Conservation (phyloP, 2,797 vertebrate species). For the Dipus sagitta region DNA sequence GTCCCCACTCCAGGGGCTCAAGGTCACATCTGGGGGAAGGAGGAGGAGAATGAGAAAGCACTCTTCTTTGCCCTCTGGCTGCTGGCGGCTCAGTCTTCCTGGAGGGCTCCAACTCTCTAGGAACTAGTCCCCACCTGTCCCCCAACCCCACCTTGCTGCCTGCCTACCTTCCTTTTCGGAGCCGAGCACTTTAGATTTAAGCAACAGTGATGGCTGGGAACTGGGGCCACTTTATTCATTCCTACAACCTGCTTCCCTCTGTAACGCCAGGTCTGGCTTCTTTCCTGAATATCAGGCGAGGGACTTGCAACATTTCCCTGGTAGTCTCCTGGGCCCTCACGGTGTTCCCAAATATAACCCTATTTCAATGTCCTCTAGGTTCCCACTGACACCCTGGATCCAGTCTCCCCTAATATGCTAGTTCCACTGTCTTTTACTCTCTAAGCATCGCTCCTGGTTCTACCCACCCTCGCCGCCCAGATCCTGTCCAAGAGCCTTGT, state of each 20-base stretch:
- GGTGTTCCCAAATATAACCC: not conserved
- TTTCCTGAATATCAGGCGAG: not conserved
- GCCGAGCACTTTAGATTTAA: not conserved
- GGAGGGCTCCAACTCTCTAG: not conserved
- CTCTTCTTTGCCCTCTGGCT: not conserved
- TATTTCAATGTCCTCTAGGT: not conserved
- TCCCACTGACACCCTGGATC: too few relatives aligned
- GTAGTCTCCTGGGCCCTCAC: not conserved
- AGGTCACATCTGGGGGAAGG: constrained; percentile 88
- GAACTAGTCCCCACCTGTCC: not conserved
- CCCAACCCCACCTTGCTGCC: not conserved
- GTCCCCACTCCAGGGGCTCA: constrained; percentile 94
- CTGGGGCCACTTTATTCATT: not conserved
- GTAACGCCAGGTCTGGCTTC: not conserved
- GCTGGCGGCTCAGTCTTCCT: not conserved
- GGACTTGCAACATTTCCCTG: not conserved
- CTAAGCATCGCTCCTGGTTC: not conserved
- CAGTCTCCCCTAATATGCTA: not conserved
- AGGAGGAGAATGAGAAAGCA: not conserved
- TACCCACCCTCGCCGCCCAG: not conserved
- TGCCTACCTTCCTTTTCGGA: not conserved
- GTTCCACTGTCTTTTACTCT: not conserved
- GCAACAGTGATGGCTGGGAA: not conserved
- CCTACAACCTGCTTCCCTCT: not conserved
- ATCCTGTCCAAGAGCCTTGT: not conserved